Evolutionary conservation across 2,888 invertebrate genomes (phyloP).

Genomic region (Trichopoda pennipes): DNA sequence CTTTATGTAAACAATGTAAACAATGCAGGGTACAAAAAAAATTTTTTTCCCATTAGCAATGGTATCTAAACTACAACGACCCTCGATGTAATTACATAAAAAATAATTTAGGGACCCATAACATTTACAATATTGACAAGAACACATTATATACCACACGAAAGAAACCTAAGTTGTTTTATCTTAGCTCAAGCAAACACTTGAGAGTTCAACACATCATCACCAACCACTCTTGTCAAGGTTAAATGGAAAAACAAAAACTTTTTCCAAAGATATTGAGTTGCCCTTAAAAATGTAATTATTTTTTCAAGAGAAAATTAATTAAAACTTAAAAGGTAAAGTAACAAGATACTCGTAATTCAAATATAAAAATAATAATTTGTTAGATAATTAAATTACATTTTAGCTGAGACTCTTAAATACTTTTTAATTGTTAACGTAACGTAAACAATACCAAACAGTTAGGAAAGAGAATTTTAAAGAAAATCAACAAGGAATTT

Average conservation of each 20-base stretch:
- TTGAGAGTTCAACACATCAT: neutral
- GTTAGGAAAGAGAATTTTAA: neutral
- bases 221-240: neutral
- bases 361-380: neutral
- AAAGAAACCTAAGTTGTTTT: neutral
- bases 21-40: too few species aligned
- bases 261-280: constrained; percentile 18
- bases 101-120: neutral
- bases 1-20: too few species aligned
- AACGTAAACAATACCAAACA: neutral
- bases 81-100: neutral
- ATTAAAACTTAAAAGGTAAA: constrained; percentile 7
- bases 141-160: constrained; percentile 7
- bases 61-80: too few species aligned
- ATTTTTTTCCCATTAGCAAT: too few species aligned
- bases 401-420: too few species aligned
- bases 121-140: neutral
- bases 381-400: neutral
- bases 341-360: neutral
- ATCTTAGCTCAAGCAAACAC: neutral
- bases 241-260: neutral
- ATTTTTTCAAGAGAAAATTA: neutral
- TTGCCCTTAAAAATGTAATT: neutral
- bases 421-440: neutral
- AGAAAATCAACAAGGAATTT: too few species aligned